phyloP scores from a whole-genome alignment of 2,888 invertebrate species.

The Cerceris ruficornis region DNA sequence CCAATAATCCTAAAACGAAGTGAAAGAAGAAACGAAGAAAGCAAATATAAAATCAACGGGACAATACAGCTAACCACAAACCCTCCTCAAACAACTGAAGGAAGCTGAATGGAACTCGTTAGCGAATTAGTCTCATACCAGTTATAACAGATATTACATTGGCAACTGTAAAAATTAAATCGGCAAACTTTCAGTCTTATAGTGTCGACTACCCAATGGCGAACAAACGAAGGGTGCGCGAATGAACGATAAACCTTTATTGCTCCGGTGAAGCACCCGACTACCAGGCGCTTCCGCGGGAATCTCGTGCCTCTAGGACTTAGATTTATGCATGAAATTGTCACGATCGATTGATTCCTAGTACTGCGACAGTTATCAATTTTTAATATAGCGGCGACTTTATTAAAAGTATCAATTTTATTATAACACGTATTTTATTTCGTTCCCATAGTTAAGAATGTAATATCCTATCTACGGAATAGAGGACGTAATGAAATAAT shows the following conservation, averaged over 20 bases:
- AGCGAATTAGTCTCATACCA: constrained; percentile 32
- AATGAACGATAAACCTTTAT: constrained; percentile 68
- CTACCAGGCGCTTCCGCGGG: constrained; percentile 44
- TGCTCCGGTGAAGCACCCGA: constrained; percentile 54
- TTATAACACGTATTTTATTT: too few species aligned
- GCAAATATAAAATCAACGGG: background rate
- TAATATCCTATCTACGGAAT: too few species aligned
- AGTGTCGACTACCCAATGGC: constrained; percentile 53
- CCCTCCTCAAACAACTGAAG: constrained; percentile 38
- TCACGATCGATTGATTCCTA: constrained; percentile 49
- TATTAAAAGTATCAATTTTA: too few species aligned
- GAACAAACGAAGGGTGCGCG: constrained; percentile 45
- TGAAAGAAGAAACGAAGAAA: background rate
- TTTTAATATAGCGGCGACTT: too few species aligned
- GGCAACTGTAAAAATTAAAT: constrained; percentile 70
- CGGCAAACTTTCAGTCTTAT: constrained; percentile 60
- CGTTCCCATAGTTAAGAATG: too few species aligned
- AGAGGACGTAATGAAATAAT: too few species aligned
- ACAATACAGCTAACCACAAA: too few species aligned
- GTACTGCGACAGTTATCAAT: background rate
- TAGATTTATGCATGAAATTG: constrained; percentile 43
- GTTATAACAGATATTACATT: constrained; percentile 61
- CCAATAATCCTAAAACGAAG: background rate
- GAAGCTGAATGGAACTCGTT: constrained; percentile 49
- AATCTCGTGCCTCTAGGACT: constrained; percentile 35